Base-by-base conservation (phyloP, 2,113 vertebrate species). In the Emberiza fucata region DNA sequence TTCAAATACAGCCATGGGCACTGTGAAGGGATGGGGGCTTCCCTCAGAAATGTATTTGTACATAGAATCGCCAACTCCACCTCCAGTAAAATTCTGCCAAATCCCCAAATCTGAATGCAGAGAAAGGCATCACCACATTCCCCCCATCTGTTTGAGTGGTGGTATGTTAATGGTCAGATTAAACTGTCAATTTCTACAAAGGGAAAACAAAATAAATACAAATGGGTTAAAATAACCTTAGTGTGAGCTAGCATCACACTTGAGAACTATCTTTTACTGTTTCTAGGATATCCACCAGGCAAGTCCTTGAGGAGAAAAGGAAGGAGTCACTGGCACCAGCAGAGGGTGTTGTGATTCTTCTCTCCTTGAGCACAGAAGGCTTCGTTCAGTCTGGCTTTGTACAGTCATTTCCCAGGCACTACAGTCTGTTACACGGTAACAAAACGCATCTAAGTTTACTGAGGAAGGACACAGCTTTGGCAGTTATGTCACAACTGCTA, bases 331-430 rank as follows among this genome's bases (percentile, higher is more conserved):
- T 90, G 10, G 0, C 42, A 71, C 91, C 89, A 93, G 78, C 63
- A 89, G 71, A 97, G 95, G 86, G 87, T 95, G 61, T 85, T 90
- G 79, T 93, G 71, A 61, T 86, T 92, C 91, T 90, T 96, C 63
- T 54, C 88, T 61, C 29, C 57, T 15, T 42, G 37, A 88, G 40
- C 17, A 42, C 31, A 1, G 5, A 24, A 45, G 61, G n/a, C 87
- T 96, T 85, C 89, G 2, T 54, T 93, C 47, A 89, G 33, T 56
- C 86, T 71, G 82, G 25, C 60, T 95, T 22, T 78, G 66, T 70
- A 63, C 13, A 51, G 24, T 37, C 54, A 44, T 59, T 95, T 95
- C 71, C 79, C 37, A 63, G 94, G 85, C 69, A 70, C 31, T 73
- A 4, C 5, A 35, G 66, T 59, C 50, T 92, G 60, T 33, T 76